Evolutionary conservation across 92 coral and sea anemone species (phyloP), one percentile per base, ranked within the genome.

Genomic region (Actinostola sp.): DNA sequence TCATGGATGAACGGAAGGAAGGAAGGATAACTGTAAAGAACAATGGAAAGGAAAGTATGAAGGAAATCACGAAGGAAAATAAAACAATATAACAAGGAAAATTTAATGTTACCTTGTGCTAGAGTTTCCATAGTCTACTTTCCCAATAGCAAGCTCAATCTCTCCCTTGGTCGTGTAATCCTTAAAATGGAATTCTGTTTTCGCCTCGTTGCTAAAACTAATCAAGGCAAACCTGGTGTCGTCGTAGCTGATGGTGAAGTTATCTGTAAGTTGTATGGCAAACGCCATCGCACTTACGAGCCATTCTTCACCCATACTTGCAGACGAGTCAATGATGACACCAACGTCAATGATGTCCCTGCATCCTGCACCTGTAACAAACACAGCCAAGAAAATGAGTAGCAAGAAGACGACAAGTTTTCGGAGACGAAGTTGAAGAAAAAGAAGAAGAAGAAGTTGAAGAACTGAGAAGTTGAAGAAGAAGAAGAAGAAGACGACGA

Each of bases 291-390:
- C 68, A 49, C 70, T 50, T 17, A 45, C 79, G 0, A 73, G 44
- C 79, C 70, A 50, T 35, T 73, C 69, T 30, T 42, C 61, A 9
- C 79, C 70, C 79, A 59, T 60, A 28, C 79, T 73, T 0, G 70
- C 70, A 16, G 79, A 73, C 12, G 79, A 28, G 15, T 73, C 79
- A 29, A 73, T 60, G 24, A 73, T 1, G 0, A 73, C 2, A 15
- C 79, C 79, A 29, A 73, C 46, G 21, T 73, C 79, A 24, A 73
- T 59, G 31, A 62, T 38, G 29, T 60, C 23, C 16, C 21, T 60
- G 36, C 79, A 73, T 1, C 1, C 31, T 17, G 56, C 67, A 13
- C 49, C 74, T 68, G 46, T 24, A n/a, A n/a, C n/a, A n/a, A n/a
- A n/a, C n/a, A n/a, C 20, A 11, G 25, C 20, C 5, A 25, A 55